Percentiles rank a stretch among this genome's conserved stretches.
Conservation (phyloP, 1,140 invertebrate genomes). For the Conus betulinus region DNA sequence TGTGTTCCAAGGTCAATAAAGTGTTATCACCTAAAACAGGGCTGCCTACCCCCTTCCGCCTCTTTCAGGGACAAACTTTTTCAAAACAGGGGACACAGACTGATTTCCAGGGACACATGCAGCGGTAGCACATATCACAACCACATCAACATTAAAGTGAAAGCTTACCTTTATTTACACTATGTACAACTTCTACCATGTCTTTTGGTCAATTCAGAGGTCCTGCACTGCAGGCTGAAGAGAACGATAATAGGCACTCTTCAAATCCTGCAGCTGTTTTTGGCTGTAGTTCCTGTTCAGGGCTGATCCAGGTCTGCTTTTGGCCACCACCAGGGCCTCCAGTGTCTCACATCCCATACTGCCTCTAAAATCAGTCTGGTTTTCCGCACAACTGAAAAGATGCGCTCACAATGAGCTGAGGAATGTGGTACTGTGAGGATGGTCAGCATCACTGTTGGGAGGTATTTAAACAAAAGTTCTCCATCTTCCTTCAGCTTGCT, state of each 20-base stretch:
- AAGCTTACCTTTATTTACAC: too few relatives aligned
- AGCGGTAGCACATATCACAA: too few relatives aligned
- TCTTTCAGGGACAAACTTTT: too few relatives aligned
- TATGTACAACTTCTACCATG: too few relatives aligned
- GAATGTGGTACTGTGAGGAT: conserved; percentile 14
- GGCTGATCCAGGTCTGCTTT: neutral
- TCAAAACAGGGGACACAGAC: too few relatives aligned
- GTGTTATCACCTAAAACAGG: too few relatives aligned
- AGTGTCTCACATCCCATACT: neutral
- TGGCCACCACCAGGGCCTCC: conserved; percentile 18
- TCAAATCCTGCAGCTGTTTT: neutral
- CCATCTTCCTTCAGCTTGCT: conserved; percentile 10
- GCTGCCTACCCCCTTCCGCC: too few relatives aligned
- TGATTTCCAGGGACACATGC: too few relatives aligned
- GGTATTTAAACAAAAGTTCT: neutral
- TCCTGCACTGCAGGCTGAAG: neutral
- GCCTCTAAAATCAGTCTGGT: conserved; percentile 8
- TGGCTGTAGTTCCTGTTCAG: neutral
- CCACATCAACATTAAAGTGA: too few relatives aligned
- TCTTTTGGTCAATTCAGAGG: too few relatives aligned
- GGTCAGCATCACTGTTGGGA: neutral
- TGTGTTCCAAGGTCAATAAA: too few relatives aligned
- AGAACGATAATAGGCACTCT: neutral
- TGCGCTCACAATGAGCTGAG: conserved; percentile 16
- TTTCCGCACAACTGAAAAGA: conserved; percentile 11